Conservation (phyloP, 2,113 vertebrate genomes). For the Lutjanus erythropterus region DNA sequence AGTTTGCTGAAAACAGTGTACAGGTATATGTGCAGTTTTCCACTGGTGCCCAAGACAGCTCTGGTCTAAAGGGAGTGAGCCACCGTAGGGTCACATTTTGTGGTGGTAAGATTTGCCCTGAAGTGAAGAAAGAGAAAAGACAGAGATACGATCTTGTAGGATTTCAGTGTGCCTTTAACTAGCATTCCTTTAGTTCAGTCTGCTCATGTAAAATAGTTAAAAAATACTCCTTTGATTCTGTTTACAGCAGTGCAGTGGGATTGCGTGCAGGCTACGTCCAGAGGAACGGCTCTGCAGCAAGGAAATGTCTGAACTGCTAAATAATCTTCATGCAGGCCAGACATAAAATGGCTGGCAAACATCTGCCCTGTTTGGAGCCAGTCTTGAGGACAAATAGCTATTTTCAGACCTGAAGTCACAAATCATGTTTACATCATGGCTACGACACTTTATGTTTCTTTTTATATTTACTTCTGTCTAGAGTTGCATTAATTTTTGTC, state of each 20-base stretch:
- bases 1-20: no score
- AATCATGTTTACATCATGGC: no score
- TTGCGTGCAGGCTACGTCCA: background rate
- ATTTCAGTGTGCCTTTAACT: no score
- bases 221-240: background rate
- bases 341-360: background rate
- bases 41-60: background rate
- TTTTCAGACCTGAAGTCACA: no score
- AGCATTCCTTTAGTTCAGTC: no score
- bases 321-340: background rate
- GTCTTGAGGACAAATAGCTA: background rate
- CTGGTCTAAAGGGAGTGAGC: rapidly evolving
- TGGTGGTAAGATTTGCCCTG: constrained; percentile 20
- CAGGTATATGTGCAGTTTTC: background rate
- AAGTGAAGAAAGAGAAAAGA: background rate
- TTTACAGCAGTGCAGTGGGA: no score
- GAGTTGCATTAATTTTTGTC: no score
- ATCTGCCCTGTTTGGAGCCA: background rate
- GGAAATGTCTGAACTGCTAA: background rate
- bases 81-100: constrained; percentile 10
- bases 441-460: no score
- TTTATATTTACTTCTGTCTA: no score
- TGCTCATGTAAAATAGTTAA: no score
- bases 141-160: background rate
- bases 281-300: background rate